phyloP scores from a whole-genome alignment of 2,797 vertebrate species.

The Onychomys torridus region DNA sequence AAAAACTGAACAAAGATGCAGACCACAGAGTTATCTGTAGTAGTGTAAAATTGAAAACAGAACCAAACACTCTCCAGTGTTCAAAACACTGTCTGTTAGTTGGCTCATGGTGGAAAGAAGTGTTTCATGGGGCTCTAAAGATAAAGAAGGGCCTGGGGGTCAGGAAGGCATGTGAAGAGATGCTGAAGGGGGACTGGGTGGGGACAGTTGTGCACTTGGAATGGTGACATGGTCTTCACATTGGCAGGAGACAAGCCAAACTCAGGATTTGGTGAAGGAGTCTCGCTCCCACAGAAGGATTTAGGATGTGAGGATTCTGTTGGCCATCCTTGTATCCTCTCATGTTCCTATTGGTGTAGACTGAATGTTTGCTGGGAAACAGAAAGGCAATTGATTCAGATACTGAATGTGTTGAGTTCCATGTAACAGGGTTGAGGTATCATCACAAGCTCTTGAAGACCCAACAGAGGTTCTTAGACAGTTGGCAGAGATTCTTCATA shows the following conservation, averaged over 20 bases:
- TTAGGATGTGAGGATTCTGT: not conserved
- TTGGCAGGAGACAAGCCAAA: not conserved
- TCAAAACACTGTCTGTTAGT: not conserved
- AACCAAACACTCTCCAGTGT: not conserved
- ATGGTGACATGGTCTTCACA: fast-evolving
- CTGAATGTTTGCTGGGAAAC: not conserved
- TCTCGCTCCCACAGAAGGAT: not conserved
- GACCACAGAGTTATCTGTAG: not conserved
- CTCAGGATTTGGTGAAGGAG: not conserved
- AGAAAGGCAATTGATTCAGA: not conserved
- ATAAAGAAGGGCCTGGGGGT: no score
- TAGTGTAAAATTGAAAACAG: not conserved
- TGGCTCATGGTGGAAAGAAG: not conserved
- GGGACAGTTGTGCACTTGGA: not conserved
- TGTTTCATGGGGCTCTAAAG: not conserved
- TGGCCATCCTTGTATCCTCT: not conserved
- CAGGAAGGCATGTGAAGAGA: not conserved
- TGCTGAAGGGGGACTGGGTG: not conserved
- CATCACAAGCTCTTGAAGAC: not conserved
- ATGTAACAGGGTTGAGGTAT: not conserved
- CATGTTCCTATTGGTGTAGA: not conserved
- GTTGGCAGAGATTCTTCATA: not conserved
- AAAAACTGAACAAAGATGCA: not conserved
- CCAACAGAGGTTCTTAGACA: not conserved
- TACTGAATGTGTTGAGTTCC: not conserved